These are phyloP conservation scores for Nymphalis io DNA, from an alignment of 1,140 invertebrate genomes.

Conservation along the genomic window DNA sequence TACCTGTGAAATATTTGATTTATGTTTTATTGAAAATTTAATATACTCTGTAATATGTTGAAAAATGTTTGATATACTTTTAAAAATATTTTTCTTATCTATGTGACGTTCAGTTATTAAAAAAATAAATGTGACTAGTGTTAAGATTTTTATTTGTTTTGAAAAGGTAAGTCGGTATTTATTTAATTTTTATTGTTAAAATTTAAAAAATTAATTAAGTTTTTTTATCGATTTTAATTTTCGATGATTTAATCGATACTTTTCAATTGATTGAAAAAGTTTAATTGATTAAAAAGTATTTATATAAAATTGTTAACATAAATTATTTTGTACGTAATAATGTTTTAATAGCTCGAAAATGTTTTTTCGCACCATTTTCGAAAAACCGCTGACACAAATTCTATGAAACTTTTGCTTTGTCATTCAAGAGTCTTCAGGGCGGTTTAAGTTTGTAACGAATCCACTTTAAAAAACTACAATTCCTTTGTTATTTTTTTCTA, in stretches of 20 bases:
- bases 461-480: neutral
- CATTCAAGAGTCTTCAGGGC: neutral
- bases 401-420: slow-evolving; percentile 1
- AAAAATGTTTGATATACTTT: neutral
- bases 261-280: too few species aligned
- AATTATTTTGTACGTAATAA: too few species aligned
- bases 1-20: neutral
- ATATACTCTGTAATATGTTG: neutral
- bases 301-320: too few species aligned
- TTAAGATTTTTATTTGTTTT: neutral
- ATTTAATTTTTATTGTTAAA: neutral
- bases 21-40: neutral
- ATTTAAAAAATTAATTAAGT: too few species aligned
- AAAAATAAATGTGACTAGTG: neutral
- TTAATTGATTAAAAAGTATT: too few species aligned
- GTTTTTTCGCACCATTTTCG: neutral
- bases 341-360: neutral
- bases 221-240: too few species aligned
- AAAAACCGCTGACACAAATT: slow-evolving; percentile 1
- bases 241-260: too few species aligned
- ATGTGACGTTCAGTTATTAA: neutral
- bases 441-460: neutral
- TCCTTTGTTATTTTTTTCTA: neutral
- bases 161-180: neutral
- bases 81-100: neutral